phyloP scores from a whole-genome alignment of 2,113 vertebrate genomes.

The Vicugna pacos region DNA sequence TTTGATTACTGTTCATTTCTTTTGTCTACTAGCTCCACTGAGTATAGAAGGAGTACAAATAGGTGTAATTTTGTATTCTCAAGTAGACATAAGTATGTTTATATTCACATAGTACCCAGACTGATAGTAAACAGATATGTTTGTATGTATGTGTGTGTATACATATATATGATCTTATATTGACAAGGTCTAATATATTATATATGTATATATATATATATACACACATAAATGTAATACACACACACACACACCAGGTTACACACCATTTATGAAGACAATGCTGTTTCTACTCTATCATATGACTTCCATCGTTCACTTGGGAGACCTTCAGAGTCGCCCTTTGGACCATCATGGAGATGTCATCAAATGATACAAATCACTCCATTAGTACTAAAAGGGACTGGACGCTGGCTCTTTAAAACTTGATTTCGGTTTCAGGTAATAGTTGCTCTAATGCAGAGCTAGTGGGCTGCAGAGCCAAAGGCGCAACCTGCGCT shows the following conservation, averaged over 20 bases:
- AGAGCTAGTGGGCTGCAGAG: background rate
- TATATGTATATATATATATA: no score
- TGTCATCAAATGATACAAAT: slow-evolving; percentile 19
- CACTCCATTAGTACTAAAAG: slow-evolving; percentile 31
- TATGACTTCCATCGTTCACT: background rate
- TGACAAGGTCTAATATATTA: no score
- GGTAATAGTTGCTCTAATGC: background rate
- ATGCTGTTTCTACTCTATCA: background rate
- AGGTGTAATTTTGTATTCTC: background rate
- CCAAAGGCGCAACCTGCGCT: background rate
- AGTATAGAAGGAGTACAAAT: background rate
- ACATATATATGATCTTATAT: no score
- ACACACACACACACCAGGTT: background rate
- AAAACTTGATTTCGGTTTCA: background rate
- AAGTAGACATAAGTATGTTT: slow-evolving; percentile 9
- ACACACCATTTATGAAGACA: background rate
- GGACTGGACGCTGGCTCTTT: background rate
- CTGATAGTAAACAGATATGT: background rate
- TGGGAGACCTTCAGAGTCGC: background rate
- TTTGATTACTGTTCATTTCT: slow-evolving; percentile 52
- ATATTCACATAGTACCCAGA: background rate
- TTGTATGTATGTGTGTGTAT: rapidly evolving
- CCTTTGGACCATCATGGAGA: slow-evolving; percentile 1
- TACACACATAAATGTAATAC: no score
- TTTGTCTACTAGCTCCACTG: background rate